Conservation (phyloP, 1,140 invertebrate species). For the Steinernema khuongi region DNA sequence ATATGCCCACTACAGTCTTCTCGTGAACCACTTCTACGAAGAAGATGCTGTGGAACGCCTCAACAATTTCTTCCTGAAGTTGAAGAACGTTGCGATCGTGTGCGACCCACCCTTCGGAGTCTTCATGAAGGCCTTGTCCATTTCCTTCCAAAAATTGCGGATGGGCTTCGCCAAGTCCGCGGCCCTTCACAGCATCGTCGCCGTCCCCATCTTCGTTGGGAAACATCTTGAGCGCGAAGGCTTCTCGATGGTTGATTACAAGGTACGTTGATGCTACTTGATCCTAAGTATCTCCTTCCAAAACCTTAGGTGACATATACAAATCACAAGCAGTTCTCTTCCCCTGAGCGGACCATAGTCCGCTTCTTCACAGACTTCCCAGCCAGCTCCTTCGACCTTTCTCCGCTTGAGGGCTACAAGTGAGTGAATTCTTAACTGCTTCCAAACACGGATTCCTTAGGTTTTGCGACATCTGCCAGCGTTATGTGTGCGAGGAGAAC, state of each 20-base stretch:
- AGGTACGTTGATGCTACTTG: not conserved
- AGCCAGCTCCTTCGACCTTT: not conserved
- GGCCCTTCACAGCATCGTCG: not conserved
- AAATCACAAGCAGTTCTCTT: not conserved
- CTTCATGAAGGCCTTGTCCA: not conserved
- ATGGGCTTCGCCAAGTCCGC: not conserved
- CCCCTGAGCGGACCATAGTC: not conserved
- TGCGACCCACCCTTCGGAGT: conserved; percentile 5
- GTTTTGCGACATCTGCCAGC: not conserved
- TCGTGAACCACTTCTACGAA: conserved; percentile 1
- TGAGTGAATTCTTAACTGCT: not conserved
- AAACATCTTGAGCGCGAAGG: not conserved
- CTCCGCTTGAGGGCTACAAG: not conserved
- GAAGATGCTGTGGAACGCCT: not conserved
- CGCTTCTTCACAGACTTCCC: not conserved
- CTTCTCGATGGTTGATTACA: not conserved
- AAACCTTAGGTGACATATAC: not conserved
- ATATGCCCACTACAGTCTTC: not conserved
- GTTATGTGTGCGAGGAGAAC: not conserved
- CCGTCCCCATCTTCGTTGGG: not conserved
- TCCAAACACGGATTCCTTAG: not conserved
- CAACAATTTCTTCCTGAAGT: not conserved
- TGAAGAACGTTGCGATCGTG: not conserved
- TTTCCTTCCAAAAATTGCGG: not conserved
- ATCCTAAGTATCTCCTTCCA: not conserved